Evolutionary conservation across 2,888 invertebrate genomes (phyloP), one percentile per base, ranked within the genome.

Genomic region (Brachypterus glaber): DNA sequence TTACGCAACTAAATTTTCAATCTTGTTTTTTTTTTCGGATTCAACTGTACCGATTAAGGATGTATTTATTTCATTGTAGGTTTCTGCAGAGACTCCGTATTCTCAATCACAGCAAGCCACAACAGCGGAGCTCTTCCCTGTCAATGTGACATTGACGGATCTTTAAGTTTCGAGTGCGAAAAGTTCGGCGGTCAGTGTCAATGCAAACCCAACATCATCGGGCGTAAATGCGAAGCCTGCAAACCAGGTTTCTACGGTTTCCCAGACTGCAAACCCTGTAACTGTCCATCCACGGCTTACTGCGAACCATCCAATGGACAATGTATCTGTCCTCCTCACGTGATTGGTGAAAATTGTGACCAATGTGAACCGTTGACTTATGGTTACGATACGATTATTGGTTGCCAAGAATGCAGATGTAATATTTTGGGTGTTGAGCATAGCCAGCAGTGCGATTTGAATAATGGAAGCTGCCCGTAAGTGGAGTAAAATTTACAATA

Each of bases 151-250:
- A 81, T 80, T 52, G 79, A 80, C 40, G 96, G 97, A 0, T 88
- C 93, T 0, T 69, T 73, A 34, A 85, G 82, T 53, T 85, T 95
- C 58, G 82, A 86, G 52, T 98, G 98, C 60, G 82, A 86, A 45
- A 76, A 81, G 25, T 96, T 93, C 61, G 98, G 98, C 0, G 98
- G 98, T 0, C 95, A 97, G 63, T 98, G 98, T 62, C 77, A 79
- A 3, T 98, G 98, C 64, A 82, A 82, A 55, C 76, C 82, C 0
- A 85, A 97, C 62, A 86, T 99, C 2, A 93, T 98, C 47, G 97
- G 97, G 1, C 73, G 96, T 18, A 79, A 76, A 1, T 91, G 79
- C 54, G 80, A 80, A 35, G 73, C 77, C 3, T 91, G 91, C 62
- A 75, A 80, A 43, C 89, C 92, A 0, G 96, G 95, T 0, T 95